A percentile compares a stretch with the other conserved stretches of the same genome.
These are phyloP conservation scores for Acyrthosiphon pisum DNA, from an alignment of 1,140 invertebrate genomes.

Conservation along the genomic window DNA sequence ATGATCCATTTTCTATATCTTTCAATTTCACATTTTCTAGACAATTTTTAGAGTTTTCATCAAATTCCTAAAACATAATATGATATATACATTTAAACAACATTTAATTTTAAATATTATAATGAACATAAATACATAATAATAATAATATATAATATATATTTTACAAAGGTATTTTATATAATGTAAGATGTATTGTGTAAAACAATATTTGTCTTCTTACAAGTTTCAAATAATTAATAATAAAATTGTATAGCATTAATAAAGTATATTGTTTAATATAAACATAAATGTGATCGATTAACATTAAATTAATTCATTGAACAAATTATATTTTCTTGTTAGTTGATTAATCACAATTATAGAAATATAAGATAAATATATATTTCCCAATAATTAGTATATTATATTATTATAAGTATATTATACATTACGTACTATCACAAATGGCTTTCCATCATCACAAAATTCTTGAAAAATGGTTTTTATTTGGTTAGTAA, in stretches of 20 bases:
- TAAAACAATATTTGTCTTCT: not conserved
- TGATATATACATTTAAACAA: not conserved
- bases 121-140: not conserved
- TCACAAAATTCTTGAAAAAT: not conserved
- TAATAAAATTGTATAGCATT: no score
- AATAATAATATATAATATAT: no score
- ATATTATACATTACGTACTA: slow-evolving; percentile 5
- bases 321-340: not conserved
- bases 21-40: slow-evolving; percentile 45
- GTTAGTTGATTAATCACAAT: not conserved
- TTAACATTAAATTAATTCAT: not conserved
- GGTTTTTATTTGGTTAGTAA: not conserved
- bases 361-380: not conserved
- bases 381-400: not conserved
- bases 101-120: not conserved
- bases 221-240: no score
- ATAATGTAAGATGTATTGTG: no score
- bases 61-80: slow-evolving; percentile 25
- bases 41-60: not conserved
- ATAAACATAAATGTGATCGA: not conserved
- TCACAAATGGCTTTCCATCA: not conserved
- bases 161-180: no score
- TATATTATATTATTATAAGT: no score
- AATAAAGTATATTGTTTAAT: no score
- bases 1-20: not conserved